A percentile compares a stretch with the other conserved stretches of the same genome.
These are phyloP conservation scores for Idris sp. DNA, from an alignment of 1,140 invertebrate species.

Conservation along the genomic window DNA sequence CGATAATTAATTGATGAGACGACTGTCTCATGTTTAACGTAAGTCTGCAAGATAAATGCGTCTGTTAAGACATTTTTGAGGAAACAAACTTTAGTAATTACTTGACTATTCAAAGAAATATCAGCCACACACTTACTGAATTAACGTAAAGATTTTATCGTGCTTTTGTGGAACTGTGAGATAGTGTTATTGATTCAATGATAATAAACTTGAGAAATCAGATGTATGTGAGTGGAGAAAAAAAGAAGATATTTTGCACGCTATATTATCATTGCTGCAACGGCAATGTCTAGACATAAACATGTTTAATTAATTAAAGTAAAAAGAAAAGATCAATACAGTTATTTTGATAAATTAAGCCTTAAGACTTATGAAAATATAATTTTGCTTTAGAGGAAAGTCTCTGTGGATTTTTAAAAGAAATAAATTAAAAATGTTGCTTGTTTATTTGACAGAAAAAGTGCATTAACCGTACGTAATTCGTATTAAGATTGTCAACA, in stretches of 20 bases:
- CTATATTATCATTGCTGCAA: too few species aligned
- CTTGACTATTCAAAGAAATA: constrained; percentile 5
- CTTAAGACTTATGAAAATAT: too few species aligned
- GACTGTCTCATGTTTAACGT: too few species aligned
- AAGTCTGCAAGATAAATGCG: neutral
- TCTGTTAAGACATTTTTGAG: neutral
- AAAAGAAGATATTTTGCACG: constrained; percentile 6
- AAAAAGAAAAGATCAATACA: too few species aligned
- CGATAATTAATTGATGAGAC: too few species aligned
- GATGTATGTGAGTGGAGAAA: neutral
- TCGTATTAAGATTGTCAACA: constrained; percentile 3
- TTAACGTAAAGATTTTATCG: constrained; percentile 32
- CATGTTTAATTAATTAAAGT: too few species aligned
- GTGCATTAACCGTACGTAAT: neutral
- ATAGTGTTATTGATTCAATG: constrained; percentile 37
- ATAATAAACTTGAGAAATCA: constrained; percentile 36
- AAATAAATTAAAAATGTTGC: constrained; percentile 1
- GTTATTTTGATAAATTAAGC: too few species aligned
- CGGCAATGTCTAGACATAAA: too few species aligned
- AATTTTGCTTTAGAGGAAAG: too few species aligned
- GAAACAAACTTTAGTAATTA: neutral
- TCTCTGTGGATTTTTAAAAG: too few species aligned
- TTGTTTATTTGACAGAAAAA: neutral
- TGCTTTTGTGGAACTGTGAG: constrained; percentile 20
- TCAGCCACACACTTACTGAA: constrained; percentile 5